These are phyloP conservation scores for Sceloporus undulatus DNA, from an alignment of 2,113 vertebrate species.

Conservation along the genomic window DNA sequence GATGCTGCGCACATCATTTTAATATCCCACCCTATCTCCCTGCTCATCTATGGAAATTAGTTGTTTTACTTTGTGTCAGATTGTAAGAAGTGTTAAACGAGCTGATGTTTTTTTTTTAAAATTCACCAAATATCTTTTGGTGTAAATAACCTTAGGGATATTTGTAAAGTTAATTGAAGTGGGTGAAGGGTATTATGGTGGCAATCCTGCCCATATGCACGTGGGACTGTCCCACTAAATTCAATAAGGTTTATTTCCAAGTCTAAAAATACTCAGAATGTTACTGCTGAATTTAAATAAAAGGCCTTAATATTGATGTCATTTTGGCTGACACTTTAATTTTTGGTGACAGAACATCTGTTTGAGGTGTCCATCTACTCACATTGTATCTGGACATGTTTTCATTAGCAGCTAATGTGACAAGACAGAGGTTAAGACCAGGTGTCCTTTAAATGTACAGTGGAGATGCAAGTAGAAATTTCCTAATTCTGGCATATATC, in stretches of 20 bases:
- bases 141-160: too few species aligned
- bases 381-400: background rate
- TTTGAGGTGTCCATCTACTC: background rate
- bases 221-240: background rate
- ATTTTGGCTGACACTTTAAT: background rate
- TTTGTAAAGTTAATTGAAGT: background rate
- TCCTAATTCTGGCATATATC: background rate
- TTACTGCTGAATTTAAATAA: background rate
- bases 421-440: background rate
- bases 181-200: background rate
- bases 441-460: background rate
- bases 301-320: background rate
- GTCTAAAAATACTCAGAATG: background rate
- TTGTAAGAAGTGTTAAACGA: background rate
- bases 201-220: too few species aligned
- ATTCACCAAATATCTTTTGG: too few species aligned
- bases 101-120: background rate
- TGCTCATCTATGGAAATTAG: background rate
- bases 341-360: background rate
- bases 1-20: too few species aligned
- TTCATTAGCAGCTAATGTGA: background rate
- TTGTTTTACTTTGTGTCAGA: background rate
- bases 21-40: background rate
- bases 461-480: background rate
- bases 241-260: background rate